phyloP scores from a whole-genome alignment of 2,113 vertebrate genomes.

The Oceanites oceanicus region DNA sequence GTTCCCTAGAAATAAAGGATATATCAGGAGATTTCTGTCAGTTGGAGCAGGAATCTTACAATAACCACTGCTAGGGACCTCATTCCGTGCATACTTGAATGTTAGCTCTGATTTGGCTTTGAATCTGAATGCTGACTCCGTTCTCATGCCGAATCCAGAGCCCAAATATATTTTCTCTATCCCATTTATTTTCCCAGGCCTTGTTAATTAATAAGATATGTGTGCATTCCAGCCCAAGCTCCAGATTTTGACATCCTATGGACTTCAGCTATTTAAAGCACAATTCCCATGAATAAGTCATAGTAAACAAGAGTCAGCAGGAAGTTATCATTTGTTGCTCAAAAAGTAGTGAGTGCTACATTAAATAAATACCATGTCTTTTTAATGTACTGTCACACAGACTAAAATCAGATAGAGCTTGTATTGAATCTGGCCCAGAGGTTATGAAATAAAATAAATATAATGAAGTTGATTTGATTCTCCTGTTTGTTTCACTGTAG shows the following conservation, averaged over 20 bases:
- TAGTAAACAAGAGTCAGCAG: constrained; percentile 53
- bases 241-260: constrained; percentile 44
- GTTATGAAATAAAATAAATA: constrained; percentile 44
- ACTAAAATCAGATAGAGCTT: constrained; percentile 33
- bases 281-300: constrained; percentile 3
- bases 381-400: constrained; percentile 50
- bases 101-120: constrained; percentile 16
- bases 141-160: constrained; percentile 42
- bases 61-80: neutral
- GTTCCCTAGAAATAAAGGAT: neutral
- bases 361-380: constrained; percentile 50
- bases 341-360: constrained; percentile 56
- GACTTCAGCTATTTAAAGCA: constrained; percentile 55
- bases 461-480: constrained; percentile 27
- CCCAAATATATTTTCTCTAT: constrained; percentile 12
- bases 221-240: constrained; percentile 24
- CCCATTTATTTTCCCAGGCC: constrained; percentile 47
- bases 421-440: constrained; percentile 43
- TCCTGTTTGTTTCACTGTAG: constrained; percentile 6
- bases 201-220: constrained; percentile 47
- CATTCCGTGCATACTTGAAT: constrained; percentile 22
- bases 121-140: neutral
- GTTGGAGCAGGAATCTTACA: neutral
- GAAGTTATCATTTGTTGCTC: constrained; percentile 53
- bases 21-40: neutral